These are phyloP conservation scores for Leucania comma DNA, from an alignment of 2,888 invertebrate genomes.

Conservation along the genomic window DNA sequence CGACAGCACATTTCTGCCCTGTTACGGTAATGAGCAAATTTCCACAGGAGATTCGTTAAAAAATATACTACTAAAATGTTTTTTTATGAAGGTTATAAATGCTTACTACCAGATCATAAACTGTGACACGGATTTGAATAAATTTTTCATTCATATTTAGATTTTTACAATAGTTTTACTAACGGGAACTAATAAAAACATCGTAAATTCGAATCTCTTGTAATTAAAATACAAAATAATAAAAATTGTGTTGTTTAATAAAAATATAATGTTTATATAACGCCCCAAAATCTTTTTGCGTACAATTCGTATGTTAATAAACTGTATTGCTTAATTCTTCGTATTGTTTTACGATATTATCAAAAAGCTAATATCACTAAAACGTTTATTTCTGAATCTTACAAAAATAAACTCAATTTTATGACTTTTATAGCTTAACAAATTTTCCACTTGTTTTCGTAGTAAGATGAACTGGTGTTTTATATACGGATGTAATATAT, in stretches of 20 bases:
- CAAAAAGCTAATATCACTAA: slow-evolving; percentile 39
- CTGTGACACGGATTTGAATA: slow-evolving; percentile 58
- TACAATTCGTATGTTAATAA: slow-evolving; percentile 58
- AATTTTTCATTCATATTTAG: slow-evolving; percentile 54
- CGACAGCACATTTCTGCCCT: slow-evolving; percentile 29
- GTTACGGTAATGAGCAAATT: slow-evolving; percentile 44
- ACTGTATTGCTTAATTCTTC: slow-evolving; percentile 39
- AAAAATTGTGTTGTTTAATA: slow-evolving; percentile 27
- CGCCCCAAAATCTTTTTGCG: slow-evolving; percentile 8
- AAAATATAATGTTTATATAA: slow-evolving; percentile 18
- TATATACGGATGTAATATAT: no score
- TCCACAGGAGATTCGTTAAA: slow-evolving; percentile 40
- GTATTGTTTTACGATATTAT: slow-evolving; percentile 44
- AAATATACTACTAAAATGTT: slow-evolving; percentile 27
- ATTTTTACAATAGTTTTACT: slow-evolving; percentile 58
- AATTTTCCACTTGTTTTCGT: neutral
- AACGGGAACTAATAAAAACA: slow-evolving; percentile 35
- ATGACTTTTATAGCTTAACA: neutral
- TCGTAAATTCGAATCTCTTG: slow-evolving; percentile 34
- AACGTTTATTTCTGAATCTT: slow-evolving; percentile 2
- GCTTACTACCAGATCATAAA: slow-evolving; percentile 52
- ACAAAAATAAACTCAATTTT: neutral
- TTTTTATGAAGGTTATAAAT: slow-evolving; percentile 56
- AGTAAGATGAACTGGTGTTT: neutral
- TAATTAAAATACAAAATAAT: slow-evolving; percentile 49